phyloP scores from a whole-genome alignment of 2,888 invertebrate species.

The Epirrhoe tristata region DNA sequence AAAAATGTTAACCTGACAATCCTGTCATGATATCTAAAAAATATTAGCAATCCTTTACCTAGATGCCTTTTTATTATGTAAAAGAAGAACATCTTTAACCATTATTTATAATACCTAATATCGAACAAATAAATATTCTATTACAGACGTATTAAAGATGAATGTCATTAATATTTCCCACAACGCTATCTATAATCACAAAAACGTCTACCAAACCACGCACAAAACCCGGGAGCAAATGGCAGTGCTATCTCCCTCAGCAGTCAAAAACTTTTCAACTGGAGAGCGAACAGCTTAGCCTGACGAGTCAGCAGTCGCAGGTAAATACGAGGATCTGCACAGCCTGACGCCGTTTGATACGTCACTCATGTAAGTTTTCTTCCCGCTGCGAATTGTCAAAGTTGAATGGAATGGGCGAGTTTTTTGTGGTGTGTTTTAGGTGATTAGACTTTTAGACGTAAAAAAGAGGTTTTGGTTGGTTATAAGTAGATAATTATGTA shows the following conservation, averaged over 20 bases:
- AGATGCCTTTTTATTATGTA: too few species aligned
- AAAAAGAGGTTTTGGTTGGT: neutral
- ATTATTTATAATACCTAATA: too few species aligned
- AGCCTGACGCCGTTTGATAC: conserved; percentile 71
- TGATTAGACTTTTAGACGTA: neutral
- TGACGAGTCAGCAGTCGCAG: conserved; percentile 68
- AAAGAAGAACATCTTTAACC: too few species aligned
- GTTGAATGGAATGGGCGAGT: conserved; percentile 58
- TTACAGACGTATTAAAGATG: neutral
- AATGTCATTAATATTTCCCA: neutral
- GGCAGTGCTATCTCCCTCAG: conserved; percentile 62
- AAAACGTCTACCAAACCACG: conserved; percentile 23
- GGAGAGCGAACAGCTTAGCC: conserved; percentile 66
- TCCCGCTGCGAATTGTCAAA: conserved; percentile 61
- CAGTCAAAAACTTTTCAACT: conserved; percentile 76
- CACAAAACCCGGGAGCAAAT: conserved; percentile 49
- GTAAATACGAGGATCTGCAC: conserved; percentile 64
- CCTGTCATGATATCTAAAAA: neutral
- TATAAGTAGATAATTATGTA: too few species aligned
- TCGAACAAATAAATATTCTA: too few species aligned
- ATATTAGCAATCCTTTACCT: too few species aligned
- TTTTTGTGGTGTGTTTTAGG: conserved; percentile 25
- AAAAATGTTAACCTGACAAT: conserved; percentile 11
- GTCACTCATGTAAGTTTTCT: conserved; percentile 80
- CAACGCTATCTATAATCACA: neutral